Percentiles rank a stretch among this genome's conserved stretches.
phyloP scores from a whole-genome alignment of 2,888 invertebrate genomes.

The Microctonus brassicae region DNA sequence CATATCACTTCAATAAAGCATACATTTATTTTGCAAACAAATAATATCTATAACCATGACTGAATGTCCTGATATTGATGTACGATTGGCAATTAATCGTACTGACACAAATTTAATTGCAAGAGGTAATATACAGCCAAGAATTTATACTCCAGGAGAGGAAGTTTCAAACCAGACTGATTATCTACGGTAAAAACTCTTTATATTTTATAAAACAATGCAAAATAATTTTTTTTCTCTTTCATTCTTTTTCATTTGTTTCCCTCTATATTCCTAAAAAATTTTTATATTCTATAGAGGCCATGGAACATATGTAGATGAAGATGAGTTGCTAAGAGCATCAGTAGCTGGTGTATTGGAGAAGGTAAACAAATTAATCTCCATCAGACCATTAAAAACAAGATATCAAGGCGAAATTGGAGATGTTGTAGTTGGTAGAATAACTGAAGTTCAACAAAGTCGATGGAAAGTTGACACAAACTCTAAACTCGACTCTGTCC shows the following conservation, averaged over 20 bases:
- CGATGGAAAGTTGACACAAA: constrained; percentile 97
- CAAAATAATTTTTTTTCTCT: constrained; percentile 1
- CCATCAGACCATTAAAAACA: constrained; percentile 90
- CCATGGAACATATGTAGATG: constrained; percentile 93
- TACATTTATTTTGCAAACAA: background rate
- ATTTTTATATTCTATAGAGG: no score
- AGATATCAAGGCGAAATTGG: constrained; percentile 95
- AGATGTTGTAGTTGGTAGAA: constrained; percentile 95
- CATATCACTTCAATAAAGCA: no score
- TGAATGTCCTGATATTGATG: constrained; percentile 51
- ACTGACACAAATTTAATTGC: constrained; percentile 63
- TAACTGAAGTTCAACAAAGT: constrained; percentile 93
- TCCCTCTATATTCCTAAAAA: no score
- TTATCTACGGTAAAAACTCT: constrained; percentile 86
- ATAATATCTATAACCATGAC: constrained; percentile 43
- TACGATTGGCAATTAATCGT: constrained; percentile 60
- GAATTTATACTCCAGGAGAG: constrained; percentile 89
- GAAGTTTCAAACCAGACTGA: constrained; percentile 85
- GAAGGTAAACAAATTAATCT: constrained; percentile 94
- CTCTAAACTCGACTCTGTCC: constrained; percentile 87
- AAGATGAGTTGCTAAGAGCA: constrained; percentile 85
- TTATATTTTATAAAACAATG: background rate
- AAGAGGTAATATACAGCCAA: constrained; percentile 74
- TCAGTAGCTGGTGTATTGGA: constrained; percentile 96
- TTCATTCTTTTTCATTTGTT: background rate